Base-by-base conservation (phyloP, 2,888 invertebrate genomes). In the Tortrix viridana region DNA sequence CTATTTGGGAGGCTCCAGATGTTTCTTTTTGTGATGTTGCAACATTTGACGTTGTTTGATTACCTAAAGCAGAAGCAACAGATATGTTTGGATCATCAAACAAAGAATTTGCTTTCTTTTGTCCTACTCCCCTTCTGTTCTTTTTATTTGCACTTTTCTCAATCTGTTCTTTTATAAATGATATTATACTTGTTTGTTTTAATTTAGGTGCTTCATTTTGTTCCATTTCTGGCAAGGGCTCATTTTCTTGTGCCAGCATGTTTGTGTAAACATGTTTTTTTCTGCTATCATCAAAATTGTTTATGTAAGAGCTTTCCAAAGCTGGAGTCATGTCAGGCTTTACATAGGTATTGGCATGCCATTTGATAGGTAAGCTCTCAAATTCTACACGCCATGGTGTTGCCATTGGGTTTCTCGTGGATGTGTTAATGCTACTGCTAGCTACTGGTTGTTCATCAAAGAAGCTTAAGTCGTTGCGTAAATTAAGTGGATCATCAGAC, bases 281-380 rank as follows among this genome's bases (percentile, higher is more conserved):
- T 66, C 80, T 87, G 16, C 67, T 71, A 14, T 70, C 71, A 26
- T 85, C 85, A 71, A 81, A 81, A 48, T 81, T 74, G 64, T 85
- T 84, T 0, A 90, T 80, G 60, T 88, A 92, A 5, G 92, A 92
- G 60, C 85, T 81, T 66, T 92, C 92, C 18, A 90, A 82, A 12
- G 92, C 89, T 44, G 92, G 92, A 47, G 92, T 92, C 92, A 92
- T 91, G 64, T 92, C 88, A 7, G 92, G 68, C 69, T 92, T 92
- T 0, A 92, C 80, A 74, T 91, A 88, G 5, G 88, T 81, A 65
- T 92, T 89, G 4, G 78, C 82, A 60, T 84, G 89, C 92, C 92
- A 92, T 75, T 84, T 92, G 60, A 90, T 86, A 4, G 90, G 89
- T 53, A 92, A 74, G 59, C 74, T 85, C 14, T 79, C 80, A 73